A percentile compares a stretch with the other conserved stretches of the same genome.
Evolutionary conservation across 2,113 vertebrate genomes (phyloP).

Genomic region (Lanius ludovicianus): DNA sequence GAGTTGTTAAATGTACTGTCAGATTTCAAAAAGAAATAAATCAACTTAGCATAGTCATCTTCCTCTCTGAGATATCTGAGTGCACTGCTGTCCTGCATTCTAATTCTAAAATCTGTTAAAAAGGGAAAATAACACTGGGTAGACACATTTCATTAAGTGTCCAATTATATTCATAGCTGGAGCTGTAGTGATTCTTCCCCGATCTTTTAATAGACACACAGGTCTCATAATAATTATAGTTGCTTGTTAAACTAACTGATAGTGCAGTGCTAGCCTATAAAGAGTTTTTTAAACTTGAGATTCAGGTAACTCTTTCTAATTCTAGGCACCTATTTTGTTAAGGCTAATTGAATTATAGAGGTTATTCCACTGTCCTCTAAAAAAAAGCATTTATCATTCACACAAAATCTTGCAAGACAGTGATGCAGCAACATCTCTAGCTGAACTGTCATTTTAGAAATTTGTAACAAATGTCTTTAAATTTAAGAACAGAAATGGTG

Average conservation of each 20-base stretch:
- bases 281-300: not conserved
- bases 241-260: not conserved
- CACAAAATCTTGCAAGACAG: not conserved
- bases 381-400: not conserved
- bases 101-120: not conserved
- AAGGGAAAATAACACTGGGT: not conserved
- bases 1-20: not conserved
- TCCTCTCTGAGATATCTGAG: not conserved
- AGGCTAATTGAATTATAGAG: not conserved
- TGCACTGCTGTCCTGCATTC: not conserved
- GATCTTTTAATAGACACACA: not conserved
- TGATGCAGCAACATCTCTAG: not conserved
- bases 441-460: not conserved
- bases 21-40: not conserved
- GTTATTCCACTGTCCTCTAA: not conserved
- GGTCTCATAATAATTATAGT: not conserved
- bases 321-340: not conserved
- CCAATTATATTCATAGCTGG: conserved; percentile 1
- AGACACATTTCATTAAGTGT: conserved; percentile 17
- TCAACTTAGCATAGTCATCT: not conserved
- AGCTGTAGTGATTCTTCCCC: not conserved
- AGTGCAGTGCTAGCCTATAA: not conserved
- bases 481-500: not conserved
- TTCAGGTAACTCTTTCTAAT: not conserved
- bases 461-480: not conserved